phyloP scores from a whole-genome alignment of 92 coral and sea anemone genomes.

The Meandrina meandrites region DNA sequence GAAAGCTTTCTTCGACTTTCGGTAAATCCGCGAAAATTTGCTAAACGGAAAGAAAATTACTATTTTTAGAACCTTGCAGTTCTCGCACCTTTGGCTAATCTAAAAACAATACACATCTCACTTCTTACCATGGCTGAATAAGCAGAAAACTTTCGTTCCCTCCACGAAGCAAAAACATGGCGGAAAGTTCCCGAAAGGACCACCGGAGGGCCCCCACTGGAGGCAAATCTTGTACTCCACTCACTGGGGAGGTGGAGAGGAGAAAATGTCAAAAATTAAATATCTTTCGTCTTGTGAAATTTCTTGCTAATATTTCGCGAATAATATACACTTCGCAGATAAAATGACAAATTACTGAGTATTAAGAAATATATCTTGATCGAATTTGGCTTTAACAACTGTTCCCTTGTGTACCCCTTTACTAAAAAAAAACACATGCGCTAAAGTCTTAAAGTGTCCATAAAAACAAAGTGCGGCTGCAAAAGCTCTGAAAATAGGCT shows the following conservation, averaged over 20 bases:
- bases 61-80: not conserved
- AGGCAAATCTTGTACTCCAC: not conserved
- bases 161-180: conserved; percentile 17
- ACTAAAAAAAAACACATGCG: too few species aligned
- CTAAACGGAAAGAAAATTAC: not conserved
- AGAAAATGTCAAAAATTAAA: not conserved
- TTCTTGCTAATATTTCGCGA: not conserved
- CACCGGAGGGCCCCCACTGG: too few species aligned
- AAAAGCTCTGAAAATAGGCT: not conserved
- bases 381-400: too few species aligned
- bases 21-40: conserved; percentile 4
- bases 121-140: conserved; percentile 33
- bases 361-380: not conserved
- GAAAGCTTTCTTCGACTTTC: not conserved
- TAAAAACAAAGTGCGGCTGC: not conserved
- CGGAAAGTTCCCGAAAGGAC: not conserved
- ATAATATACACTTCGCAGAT: not conserved
- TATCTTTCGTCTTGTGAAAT: not conserved
- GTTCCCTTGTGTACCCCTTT: too few species aligned
- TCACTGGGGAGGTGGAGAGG: conserved; percentile 13
- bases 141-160: not conserved
- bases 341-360: not conserved
- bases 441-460: not conserved
- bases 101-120: conserved; percentile 20
- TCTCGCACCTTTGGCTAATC: conserved; percentile 32